Conservation (phyloP, 2,888 invertebrate genomes). For the Pristionchus entomophagus region DNA sequence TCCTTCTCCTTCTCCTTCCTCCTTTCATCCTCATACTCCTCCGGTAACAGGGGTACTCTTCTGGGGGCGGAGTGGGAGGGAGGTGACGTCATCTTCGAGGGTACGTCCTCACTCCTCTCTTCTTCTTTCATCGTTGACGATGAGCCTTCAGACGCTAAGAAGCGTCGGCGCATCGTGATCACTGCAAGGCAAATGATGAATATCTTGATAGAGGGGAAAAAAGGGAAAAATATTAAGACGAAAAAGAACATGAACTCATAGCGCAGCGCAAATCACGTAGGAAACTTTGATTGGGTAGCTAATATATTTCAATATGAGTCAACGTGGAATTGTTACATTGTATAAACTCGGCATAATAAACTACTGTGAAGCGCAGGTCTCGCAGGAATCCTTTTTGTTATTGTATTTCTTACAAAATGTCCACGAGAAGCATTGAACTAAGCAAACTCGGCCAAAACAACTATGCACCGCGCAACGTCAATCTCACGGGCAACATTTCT, state of each 20-base stretch:
- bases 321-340: no score
- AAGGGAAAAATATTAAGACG: background rate
- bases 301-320: no score
- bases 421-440: no score
- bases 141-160: background rate
- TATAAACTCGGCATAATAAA: background rate
- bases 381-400: background rate
- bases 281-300: no score
- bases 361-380: background rate
- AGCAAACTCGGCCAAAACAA: no score
- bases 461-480: background rate
- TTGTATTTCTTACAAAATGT: no score
- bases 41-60: slow-evolving; percentile 9
- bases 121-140: background rate
- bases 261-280: background rate
- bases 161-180: background rate
- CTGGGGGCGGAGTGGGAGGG: background rate
- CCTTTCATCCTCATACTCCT: background rate
- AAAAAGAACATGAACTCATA: background rate
- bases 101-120: background rate
- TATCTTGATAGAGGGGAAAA: no score
- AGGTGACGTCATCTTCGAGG: background rate
- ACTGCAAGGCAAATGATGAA: background rate
- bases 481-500: background rate
- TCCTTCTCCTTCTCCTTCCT: background rate